Conservation (phyloP, 2,797 vertebrate genomes). For the Ctenosaura bakeri region DNA sequence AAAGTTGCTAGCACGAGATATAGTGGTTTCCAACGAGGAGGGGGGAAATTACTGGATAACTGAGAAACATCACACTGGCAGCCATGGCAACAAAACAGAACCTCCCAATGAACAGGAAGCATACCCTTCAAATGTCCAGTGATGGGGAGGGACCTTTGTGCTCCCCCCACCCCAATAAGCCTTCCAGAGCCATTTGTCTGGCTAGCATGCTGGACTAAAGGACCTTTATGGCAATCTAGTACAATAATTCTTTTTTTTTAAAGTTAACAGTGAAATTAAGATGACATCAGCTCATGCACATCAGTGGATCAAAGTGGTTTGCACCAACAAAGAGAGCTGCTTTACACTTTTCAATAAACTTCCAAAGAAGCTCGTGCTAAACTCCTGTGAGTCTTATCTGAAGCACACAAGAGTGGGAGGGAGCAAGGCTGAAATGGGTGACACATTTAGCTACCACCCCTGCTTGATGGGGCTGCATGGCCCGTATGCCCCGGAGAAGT, state of each 20-base stretch:
- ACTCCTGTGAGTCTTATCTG: conserved; percentile 29
- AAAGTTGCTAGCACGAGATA: not conserved
- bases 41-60: not conserved
- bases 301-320: not conserved
- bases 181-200: not conserved
- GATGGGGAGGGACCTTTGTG: not conserved
- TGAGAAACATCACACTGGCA: not conserved
- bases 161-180: not conserved
- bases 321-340: not conserved
- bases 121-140: too few species aligned
- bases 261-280: conserved; percentile 36
- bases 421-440: conserved; percentile 46
- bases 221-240: not conserved
- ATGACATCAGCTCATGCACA: not conserved
- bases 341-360: not conserved
- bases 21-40: not conserved
- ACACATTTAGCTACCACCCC: conserved; percentile 56
- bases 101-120: not conserved
- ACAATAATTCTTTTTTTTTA: not conserved
- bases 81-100: not conserved
- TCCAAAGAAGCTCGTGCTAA: conserved; percentile 41
- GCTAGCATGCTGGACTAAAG: not conserved
- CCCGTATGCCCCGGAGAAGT: conserved; percentile 31
- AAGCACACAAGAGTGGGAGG: conserved; percentile 24
- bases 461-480: conserved; percentile 37